A percentile compares a stretch with the other conserved stretches of the same genome.
Evolutionary conservation across 2,888 invertebrate species (phyloP).

Genomic region (Caenorhabditis zanzibari): DNA sequence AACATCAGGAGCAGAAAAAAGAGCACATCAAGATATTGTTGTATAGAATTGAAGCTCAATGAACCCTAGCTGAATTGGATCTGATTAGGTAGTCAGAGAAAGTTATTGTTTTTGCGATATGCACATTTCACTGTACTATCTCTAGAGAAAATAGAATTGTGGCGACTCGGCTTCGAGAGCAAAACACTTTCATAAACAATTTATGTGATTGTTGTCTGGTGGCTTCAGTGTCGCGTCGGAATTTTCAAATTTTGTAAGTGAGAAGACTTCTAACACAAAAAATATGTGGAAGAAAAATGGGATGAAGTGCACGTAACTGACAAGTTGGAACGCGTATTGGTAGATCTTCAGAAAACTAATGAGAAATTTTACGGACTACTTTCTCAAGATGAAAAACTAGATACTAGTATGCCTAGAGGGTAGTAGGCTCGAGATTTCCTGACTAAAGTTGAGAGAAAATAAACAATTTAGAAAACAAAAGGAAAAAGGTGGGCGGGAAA

Average conservation of each 20-base stretch:
- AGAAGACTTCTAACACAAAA: constrained; percentile 31
- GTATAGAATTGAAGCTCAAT: not conserved
- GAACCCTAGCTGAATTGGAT: not conserved
- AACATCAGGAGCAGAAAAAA: not conserved
- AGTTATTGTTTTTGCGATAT: constrained; percentile 1
- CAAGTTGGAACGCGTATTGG: constrained; percentile 17
- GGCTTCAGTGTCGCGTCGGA: constrained; percentile 16
- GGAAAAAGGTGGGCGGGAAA: constrained; percentile 9
- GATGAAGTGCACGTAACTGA: not conserved
- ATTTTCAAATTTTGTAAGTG: constrained; percentile 19
- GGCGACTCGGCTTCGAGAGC: not conserved
- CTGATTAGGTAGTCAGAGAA: constrained; percentile 4
- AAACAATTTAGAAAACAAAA: constrained; percentile 1
- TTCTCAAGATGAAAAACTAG: not conserved
- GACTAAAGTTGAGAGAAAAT: not conserved
- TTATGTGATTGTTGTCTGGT: constrained; percentile 35
- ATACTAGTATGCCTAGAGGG: constrained; percentile 1
- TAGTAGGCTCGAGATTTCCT: not conserved
- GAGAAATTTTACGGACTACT: not conserved
- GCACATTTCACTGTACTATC: constrained; percentile 20
- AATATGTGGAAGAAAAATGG: constrained; percentile 13
- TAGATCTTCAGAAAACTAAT: not conserved
- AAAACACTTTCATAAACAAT: constrained; percentile 39
- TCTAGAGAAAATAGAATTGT: constrained; percentile 16
- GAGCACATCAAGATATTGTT: constrained; percentile 3